phyloP scores from a whole-genome alignment of 2,797 vertebrate genomes.

The Urosaurus nigricauda region DNA sequence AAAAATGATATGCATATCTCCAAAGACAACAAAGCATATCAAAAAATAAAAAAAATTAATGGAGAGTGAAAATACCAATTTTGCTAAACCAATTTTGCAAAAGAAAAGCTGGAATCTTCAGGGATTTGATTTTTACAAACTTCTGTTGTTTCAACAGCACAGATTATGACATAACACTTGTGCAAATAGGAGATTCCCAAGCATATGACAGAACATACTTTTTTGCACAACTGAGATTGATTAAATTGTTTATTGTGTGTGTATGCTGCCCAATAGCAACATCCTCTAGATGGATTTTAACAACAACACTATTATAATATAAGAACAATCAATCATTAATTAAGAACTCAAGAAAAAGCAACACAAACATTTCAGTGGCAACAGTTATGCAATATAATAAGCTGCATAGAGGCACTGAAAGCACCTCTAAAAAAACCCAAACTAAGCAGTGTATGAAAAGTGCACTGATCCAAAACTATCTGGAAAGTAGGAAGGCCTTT shows the following conservation, averaged over 20 bases:
- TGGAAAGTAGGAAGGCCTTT: background rate
- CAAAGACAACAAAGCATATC: conserved; percentile 9
- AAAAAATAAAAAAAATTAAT: conserved; percentile 30
- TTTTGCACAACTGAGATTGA: no score
- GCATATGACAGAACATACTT: background rate
- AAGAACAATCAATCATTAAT: background rate
- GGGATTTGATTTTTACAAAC: background rate
- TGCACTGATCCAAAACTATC: background rate
- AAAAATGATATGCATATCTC: conserved; percentile 18
- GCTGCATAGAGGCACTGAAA: background rate
- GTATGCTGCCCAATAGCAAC: background rate
- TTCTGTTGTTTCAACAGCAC: no score
- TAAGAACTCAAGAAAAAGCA: background rate
- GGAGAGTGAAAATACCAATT: conserved; percentile 16
- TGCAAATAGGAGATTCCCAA: no score
- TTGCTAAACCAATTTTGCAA: conserved; percentile 9
- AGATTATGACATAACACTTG: no score
- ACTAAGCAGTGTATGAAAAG: background rate
- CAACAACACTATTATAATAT: background rate
- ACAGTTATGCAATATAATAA: background rate
- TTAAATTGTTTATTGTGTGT: background rate
- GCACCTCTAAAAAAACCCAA: background rate
- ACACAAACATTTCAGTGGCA: background rate
- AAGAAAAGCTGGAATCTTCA: background rate
- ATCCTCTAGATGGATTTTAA: background rate